Conservation (phyloP, 2,113 vertebrate genomes). For the Delphinus delphis region DNA sequence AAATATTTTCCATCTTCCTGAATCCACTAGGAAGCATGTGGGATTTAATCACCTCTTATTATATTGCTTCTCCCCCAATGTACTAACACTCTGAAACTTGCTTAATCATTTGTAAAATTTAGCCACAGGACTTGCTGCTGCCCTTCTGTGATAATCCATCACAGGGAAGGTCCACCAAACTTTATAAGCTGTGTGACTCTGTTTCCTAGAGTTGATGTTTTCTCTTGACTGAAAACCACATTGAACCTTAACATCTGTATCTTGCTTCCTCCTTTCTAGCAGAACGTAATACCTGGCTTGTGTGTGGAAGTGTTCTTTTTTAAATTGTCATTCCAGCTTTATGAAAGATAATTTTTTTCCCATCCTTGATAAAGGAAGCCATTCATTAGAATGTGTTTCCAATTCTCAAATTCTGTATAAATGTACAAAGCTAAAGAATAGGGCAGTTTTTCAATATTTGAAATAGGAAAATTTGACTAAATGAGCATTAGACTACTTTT, state of each 20-base stretch:
- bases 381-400: conserved; percentile 25
- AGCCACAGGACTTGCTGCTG: neutral
- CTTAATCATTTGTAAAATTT: conserved; percentile 63
- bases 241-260: neutral
- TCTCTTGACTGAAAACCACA: conserved; percentile 18
- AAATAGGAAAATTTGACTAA: conserved; percentile 26
- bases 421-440: conserved; percentile 19
- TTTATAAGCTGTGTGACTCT: neutral
- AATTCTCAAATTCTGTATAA: conserved; percentile 49
- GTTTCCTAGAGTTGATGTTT: conserved; percentile 1
- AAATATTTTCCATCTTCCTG: conserved; percentile 49
- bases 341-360: conserved; percentile 21
- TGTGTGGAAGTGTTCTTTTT: neutral
- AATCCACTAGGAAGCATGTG: conserved; percentile 31
- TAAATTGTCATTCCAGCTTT: neutral
- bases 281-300: neutral
- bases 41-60: conserved; percentile 52
- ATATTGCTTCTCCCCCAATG: neutral
- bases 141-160: neutral
- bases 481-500: neutral
- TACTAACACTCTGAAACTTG: neutral
- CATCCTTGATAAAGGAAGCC: conserved; percentile 11
- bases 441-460: neutral
- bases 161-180: neutral
- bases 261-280: conserved; percentile 33